These are phyloP conservation scores for Chelon labrosus DNA, from an alignment of 2,797 vertebrate genomes.

Conservation along the genomic window DNA sequence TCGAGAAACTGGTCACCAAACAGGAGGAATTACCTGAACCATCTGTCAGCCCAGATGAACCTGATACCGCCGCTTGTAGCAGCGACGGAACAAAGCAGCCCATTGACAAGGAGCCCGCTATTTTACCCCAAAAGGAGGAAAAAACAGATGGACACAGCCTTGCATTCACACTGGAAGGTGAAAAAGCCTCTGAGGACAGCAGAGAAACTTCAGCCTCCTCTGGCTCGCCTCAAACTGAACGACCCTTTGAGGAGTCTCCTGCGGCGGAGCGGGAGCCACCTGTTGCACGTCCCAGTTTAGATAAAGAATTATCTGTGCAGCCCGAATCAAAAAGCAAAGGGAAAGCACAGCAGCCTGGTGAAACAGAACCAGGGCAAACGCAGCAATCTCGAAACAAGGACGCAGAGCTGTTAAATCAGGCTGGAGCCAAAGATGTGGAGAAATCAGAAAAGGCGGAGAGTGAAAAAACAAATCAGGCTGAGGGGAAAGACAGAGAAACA, in stretches of 20 bases:
- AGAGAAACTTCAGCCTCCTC: slow-evolving; percentile 23
- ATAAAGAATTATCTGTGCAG: slow-evolving; percentile 15
- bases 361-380: slow-evolving; percentile 26
- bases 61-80: slow-evolving; percentile 49
- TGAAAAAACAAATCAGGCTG: slow-evolving; percentile 23
- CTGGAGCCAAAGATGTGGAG: slow-evolving; percentile 13
- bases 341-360: slow-evolving; percentile 8
- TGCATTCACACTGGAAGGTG: slow-evolving; percentile 38
- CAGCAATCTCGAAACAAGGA: slow-evolving; percentile 20
- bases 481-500: slow-evolving; percentile 29
- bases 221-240: slow-evolving; percentile 16
- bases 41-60: slow-evolving; percentile 63
- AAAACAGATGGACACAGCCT: slow-evolving; percentile 19
- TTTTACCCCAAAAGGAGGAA: slow-evolving; percentile 63
- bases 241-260: slow-evolving; percentile 24
- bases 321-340: slow-evolving; percentile 32
- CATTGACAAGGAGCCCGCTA: slow-evolving; percentile 44
- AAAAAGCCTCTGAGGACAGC: slow-evolving; percentile 34
- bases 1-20: slow-evolving; percentile 28
- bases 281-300: slow-evolving; percentile 22
- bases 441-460: slow-evolving; percentile 14
- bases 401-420: slow-evolving; percentile 10
- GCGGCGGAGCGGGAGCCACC: slow-evolving; percentile 18
- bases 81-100: slow-evolving; percentile 63
- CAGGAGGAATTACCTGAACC: slow-evolving; percentile 36